phyloP scores from a whole-genome alignment of 2,113 vertebrate species.

The Bos taurus region DNA sequence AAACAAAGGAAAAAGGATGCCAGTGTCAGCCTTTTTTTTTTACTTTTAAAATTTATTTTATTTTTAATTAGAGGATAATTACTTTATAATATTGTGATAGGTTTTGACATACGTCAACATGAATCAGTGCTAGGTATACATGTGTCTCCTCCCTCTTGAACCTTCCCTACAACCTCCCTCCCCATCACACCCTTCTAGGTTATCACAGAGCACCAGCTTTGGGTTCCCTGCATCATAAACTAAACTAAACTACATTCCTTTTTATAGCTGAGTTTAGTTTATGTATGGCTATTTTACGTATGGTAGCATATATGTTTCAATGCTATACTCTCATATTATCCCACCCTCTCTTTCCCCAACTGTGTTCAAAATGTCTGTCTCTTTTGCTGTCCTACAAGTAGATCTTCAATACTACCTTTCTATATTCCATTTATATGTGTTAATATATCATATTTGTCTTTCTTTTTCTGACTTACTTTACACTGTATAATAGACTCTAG shows the following conservation, averaged over 20 bases:
- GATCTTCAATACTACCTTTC: not conserved
- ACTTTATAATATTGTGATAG: not conserved
- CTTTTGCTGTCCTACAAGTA: not conserved
- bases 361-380: not conserved
- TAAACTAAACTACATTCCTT: not conserved
- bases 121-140: not conserved
- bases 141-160: not conserved
- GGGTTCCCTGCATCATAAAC: not conserved
- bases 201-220: not conserved
- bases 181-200: not conserved
- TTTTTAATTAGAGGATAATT: not conserved
- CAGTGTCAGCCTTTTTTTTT: not conserved
- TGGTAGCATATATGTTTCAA: not conserved
- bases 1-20: not conserved
- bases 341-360: not conserved
- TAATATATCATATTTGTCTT: not conserved
- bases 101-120: not conserved
- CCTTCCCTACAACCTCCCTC: not conserved
- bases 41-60: not conserved
- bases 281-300: not conserved
- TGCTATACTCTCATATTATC: not conserved
- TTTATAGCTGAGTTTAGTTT: too few relatives aligned
- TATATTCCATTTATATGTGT: not conserved
- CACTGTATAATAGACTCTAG: not conserved
- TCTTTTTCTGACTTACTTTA: not conserved